Conservation (phyloP, 64 coral and sea anemone species). For the Dendrophyllia cribrosa region DNA sequence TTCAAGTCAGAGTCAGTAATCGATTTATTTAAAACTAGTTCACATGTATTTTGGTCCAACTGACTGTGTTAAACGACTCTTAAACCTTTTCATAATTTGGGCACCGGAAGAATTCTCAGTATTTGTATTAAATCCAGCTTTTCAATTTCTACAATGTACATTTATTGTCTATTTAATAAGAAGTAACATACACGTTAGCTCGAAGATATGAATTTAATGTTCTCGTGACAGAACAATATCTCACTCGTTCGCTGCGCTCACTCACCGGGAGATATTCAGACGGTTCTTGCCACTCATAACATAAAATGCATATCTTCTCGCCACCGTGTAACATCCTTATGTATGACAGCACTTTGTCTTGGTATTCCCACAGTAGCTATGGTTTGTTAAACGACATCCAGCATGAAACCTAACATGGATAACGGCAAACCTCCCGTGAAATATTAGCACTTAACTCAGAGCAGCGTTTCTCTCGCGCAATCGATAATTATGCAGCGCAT, state of each 20-base stretch:
- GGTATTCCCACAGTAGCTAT: background rate
- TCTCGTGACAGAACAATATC: too few species aligned
- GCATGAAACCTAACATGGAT: too few species aligned
- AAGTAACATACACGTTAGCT: background rate
- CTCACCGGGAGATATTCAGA: too few species aligned
- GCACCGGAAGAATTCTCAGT: too few species aligned
- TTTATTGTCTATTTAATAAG: slow-evolving; percentile 8
- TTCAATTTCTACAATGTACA: background rate
- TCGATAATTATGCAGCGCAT: too few species aligned
- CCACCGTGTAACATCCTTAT: background rate
- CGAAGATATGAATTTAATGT: background rate
- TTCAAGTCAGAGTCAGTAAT: background rate
- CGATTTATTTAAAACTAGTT: background rate
- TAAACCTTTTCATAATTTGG: background rate
- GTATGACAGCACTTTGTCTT: background rate
- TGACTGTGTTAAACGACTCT: background rate
- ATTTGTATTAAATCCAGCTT: background rate
- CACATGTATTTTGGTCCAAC: background rate
- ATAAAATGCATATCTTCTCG: background rate
- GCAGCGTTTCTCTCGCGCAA: too few species aligned
- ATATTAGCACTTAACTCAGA: too few species aligned
- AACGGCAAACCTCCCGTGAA: too few species aligned
- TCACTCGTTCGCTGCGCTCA: too few species aligned
- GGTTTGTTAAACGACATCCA: too few species aligned
- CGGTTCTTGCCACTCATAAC: background rate